Evolutionary conservation across 2,113 vertebrate genomes (phyloP), one percentile per base, ranked within the genome.

Genomic region (Dipodomys stephensi): DNA sequence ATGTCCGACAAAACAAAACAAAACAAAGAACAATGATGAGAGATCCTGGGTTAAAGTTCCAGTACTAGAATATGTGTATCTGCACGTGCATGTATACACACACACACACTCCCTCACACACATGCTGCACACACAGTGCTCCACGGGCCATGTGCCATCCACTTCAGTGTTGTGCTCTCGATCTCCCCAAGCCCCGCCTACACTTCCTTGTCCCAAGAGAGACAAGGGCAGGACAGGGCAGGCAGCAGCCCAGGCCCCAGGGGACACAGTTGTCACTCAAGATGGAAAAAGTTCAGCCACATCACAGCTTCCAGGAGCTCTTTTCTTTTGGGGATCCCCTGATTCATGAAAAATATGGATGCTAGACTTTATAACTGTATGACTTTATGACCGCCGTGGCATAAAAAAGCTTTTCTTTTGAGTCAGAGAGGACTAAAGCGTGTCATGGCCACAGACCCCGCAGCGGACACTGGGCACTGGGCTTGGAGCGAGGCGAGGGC

Each of bases 131-230:
- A 12, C 49, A 49, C 49, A 49, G 49, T 49, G 49, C 12, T 9
- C 9, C 9, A 49, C 49, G 1, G 88, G 22, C 3, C 3, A 4
- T 0, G 32, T 7, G 20, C 20, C 11, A 0, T 60, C 15, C 0
- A 0, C 9, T 60, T 68, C 3, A 18, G 3, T 77, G 60, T 13
- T 13, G 53, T 16, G 6, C 73, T 86, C 86, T 80, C 73, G 20
- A 67, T 57, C 32, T 80, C 20, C 86, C 89, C 32, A 72, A 86
- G 71, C 9, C 28, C 57, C 44, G 2, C 13, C 57, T 7, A 15
- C 0, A 9, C 0, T 23, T 69, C 80, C 30, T 64, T 25, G 7
- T n/a, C 39, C 39, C 49, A 7, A 39, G 46, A 4, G n/a, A 73
- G 76, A 49, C 39, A 0, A 1, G 22, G 12, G n/a, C 8, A 2